Conservation (phyloP, 2,113 vertebrate species). For the Microcebus lehilahytsara region DNA sequence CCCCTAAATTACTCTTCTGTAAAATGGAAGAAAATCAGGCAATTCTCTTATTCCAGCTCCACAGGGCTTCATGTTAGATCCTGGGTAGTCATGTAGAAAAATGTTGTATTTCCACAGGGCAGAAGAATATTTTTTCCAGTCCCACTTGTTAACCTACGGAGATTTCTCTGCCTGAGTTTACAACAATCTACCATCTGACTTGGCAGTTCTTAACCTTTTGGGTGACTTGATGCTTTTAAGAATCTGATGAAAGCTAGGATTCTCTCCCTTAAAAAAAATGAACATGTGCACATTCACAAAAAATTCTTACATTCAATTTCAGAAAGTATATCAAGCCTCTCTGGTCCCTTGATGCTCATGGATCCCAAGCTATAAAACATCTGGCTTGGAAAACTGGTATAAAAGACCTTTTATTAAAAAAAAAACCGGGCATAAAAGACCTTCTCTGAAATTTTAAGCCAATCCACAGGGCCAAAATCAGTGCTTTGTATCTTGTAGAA, state of each 20-base stretch:
- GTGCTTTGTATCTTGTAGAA: neutral
- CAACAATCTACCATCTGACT: neutral
- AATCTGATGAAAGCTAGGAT: neutral
- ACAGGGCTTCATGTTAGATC: neutral
- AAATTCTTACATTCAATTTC: neutral
- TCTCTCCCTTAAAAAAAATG: neutral
- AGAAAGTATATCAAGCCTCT: neutral
- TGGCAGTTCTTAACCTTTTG: neutral
- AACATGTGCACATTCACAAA: neutral
- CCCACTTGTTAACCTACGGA: neutral
- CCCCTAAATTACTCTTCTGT: neutral
- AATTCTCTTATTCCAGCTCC: neutral
- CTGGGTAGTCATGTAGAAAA: neutral
- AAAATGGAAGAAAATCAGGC: conserved; percentile 22
- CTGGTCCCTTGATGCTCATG: neutral
- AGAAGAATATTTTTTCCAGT: neutral
- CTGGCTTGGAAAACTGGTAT: neutral
- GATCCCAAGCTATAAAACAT: neutral
- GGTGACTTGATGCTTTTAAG: neutral
- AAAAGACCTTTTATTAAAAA: neutral
- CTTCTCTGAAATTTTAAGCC: neutral
- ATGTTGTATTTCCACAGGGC: neutral
- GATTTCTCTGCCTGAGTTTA: neutral
- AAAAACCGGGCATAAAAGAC: neutral
- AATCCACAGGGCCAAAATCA: neutral